Evolutionary conservation across 2,888 invertebrate species (phyloP), one percentile per base, ranked within the genome.

Genomic region (Horisme vitalbata): DNA sequence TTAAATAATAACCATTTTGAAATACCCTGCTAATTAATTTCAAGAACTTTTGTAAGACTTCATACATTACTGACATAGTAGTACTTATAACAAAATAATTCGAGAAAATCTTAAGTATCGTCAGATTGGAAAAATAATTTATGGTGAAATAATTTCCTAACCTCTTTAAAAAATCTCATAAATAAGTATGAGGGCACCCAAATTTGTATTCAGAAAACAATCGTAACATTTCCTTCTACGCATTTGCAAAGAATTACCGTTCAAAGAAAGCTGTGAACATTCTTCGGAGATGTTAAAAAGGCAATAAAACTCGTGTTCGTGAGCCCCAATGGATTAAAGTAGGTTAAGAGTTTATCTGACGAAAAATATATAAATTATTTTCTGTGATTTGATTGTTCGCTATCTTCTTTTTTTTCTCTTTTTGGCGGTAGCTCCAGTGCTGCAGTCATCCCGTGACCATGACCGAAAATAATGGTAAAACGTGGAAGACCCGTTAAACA

Each of bases 181-280:
- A 18, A 18, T n/a, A n/a, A n/a, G n/a, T n/a, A n/a, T 18, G 1
- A 31, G 30, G 20, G 20, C 23, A 39, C 32, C 20, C 30, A 41
- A 45, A 41, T 37, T 32, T 38, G 35, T 38, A 37, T 37, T 41
- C 37, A 41, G 45, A 55, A 51, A 45, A 43, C 45, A 51, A 37
- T 3, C n/a, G 8, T n/a, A 23, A n/a, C 8, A 23, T 9, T n/a
- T 23, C 4, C n/a, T 9, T 45, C 41, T 20, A 34, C 23, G 34
- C 38, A 48, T 45, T 43, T 41, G 34, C 15, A 26, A 41, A 41
- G 30, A 47, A 48, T 49, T 44, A 45, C 41, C 31, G 35, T 32
- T 38, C 36, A 20, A 11, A 47, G 32, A 41, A 43, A 43, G 20
- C 9, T 9, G 15, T 15, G 8, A 28, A 48, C 45, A 38, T 44